A percentile compares a stretch with the other conserved stretches of the same genome.
These are phyloP conservation scores for Anarrhichthys ocellatus DNA, from an alignment of 2,113 vertebrate species.

Conservation along the genomic window DNA sequence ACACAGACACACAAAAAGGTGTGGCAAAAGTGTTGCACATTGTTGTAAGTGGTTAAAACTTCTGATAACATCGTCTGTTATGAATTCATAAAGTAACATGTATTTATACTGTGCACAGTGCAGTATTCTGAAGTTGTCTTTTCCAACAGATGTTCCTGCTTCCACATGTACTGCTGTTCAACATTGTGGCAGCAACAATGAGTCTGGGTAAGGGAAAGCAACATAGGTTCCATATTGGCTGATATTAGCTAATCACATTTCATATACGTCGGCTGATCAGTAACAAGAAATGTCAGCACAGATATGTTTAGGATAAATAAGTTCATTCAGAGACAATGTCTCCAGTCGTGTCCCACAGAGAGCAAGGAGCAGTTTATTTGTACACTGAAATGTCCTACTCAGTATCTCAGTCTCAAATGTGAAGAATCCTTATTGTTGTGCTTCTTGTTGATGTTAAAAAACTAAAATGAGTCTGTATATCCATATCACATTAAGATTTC, in stretches of 20 bases:
- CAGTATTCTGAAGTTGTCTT: constrained; percentile 34
- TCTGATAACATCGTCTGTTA: not conserved
- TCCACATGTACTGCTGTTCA: constrained; percentile 61
- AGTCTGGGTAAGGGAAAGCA: constrained; percentile 84
- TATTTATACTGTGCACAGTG: not conserved
- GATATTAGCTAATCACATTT: not conserved
- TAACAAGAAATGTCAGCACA: not conserved
- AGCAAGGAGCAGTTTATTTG: not conserved
- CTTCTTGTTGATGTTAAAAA: not conserved
- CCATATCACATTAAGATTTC: not conserved
- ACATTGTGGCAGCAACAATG: constrained; percentile 74
- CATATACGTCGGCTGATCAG: not conserved
- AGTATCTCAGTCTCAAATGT: not conserved
- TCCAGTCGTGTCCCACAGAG: not conserved
- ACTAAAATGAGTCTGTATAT: not conserved
- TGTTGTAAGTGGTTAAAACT: not conserved
- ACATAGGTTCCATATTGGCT: not conserved
- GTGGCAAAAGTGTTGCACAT: not conserved
- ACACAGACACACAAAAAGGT: not conserved
- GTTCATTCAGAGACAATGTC: not conserved
- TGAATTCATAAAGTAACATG: not conserved
- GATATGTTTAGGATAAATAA: not conserved
- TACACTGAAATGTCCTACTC: not conserved
- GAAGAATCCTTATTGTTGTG: not conserved
- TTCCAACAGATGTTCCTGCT: constrained; percentile 86